A percentile compares a stretch with the other conserved stretches of the same genome.
Evolutionary conservation across 2,888 invertebrate genomes (phyloP).

Genomic region (Anarsia innoxiella): DNA sequence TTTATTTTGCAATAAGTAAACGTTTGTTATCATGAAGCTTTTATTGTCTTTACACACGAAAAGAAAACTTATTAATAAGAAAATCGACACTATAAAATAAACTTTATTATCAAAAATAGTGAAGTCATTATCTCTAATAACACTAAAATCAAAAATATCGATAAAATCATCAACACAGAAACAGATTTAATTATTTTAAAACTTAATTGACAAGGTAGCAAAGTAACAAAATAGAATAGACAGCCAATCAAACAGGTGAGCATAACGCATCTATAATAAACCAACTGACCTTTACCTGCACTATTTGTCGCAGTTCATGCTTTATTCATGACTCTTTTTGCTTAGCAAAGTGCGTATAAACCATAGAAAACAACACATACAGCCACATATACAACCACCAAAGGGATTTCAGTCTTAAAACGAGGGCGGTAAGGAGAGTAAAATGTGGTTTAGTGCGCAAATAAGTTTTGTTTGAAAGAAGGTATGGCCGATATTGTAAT

Average conservation of each 20-base stretch:
- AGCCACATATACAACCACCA: slow-evolving; percentile 9
- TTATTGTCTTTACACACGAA: too few relatives aligned
- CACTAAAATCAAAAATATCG: too few relatives aligned
- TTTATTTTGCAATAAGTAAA: too few relatives aligned
- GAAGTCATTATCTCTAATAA: too few relatives aligned
- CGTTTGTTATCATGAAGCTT: too few relatives aligned
- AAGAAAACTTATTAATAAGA: too few relatives aligned
- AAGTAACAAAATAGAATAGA: slow-evolving; percentile 19
- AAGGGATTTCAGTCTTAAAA: slow-evolving; percentile 24
- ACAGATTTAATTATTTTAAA: neutral
- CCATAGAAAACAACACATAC: slow-evolving; percentile 22
- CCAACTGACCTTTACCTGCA: slow-evolving; percentile 61
- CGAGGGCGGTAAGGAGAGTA: slow-evolving; percentile 19
- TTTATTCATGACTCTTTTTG: slow-evolving; percentile 66
- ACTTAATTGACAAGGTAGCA: slow-evolving; percentile 11
- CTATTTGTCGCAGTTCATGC: slow-evolving; percentile 66
- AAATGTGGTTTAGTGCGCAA: too few relatives aligned
- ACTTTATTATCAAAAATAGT: too few relatives aligned
- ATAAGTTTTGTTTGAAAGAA: slow-evolving; percentile 8
- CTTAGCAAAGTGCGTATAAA: slow-evolving; percentile 48
- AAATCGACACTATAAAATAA: too few relatives aligned
- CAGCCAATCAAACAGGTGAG: slow-evolving; percentile 52
- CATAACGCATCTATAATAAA: slow-evolving; percentile 51
- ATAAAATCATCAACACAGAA: too few relatives aligned
- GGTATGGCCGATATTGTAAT: slow-evolving; percentile 52